These are phyloP conservation scores for Tokudaia tokunoshimensis DNA, from an alignment of 2,797 vertebrate species.

Conservation along the genomic window DNA sequence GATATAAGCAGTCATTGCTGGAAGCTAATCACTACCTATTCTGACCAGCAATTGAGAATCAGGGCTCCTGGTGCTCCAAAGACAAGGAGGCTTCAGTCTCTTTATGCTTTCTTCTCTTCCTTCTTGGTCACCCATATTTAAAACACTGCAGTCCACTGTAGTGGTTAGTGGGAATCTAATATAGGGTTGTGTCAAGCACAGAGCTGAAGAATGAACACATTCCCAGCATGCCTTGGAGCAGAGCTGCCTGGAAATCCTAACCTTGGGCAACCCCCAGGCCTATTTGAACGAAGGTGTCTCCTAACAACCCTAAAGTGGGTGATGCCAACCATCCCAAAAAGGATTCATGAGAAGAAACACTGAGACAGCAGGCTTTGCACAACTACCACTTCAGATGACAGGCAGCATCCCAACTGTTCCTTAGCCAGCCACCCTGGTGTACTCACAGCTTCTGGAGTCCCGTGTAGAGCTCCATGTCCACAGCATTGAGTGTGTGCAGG, in stretches of 20 bases:
- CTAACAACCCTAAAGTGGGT: not conserved
- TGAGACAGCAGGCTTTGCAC: no score
- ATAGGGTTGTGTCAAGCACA: not conserved
- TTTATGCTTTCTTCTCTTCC: not conserved
- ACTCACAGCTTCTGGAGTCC: slow-evolving; percentile 97
- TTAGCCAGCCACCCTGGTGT: not conserved
- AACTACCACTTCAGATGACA: not conserved
- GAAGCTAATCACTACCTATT: not conserved
- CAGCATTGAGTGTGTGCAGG: slow-evolving; percentile 91
- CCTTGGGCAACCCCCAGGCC: not conserved
- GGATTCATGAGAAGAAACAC: no score
- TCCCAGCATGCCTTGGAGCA: not conserved
- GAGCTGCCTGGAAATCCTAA: not conserved
- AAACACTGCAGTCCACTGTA: no score
- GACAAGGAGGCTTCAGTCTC: no score
- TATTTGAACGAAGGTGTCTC: not conserved
- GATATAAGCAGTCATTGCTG: no score
- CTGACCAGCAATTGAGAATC: not conserved
- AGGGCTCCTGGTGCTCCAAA: not conserved
- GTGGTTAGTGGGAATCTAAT: not conserved
- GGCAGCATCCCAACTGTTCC: rapidly evolving
- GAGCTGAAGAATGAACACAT: not conserved
- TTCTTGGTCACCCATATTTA: not conserved
- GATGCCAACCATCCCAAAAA: not conserved
- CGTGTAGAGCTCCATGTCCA: slow-evolving; percentile 96